Evolutionary conservation across 2,888 invertebrate species (phyloP).

Genomic region (Chrysolina oricalcia): DNA sequence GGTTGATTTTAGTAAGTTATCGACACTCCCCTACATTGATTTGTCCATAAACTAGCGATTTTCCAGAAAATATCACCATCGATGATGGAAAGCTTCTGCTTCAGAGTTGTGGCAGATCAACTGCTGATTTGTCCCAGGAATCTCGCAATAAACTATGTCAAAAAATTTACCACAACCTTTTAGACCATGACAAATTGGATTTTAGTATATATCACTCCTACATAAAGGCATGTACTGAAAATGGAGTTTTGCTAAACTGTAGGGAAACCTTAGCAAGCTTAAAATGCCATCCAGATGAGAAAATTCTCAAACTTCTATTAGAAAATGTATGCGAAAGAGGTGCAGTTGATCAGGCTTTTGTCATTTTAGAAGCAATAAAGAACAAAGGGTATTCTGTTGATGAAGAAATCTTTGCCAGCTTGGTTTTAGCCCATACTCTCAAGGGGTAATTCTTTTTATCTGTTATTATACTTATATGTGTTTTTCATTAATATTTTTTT

Average conservation of each 20-base stretch:
- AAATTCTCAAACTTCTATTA: conserved; percentile 76
- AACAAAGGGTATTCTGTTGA: conserved; percentile 73
- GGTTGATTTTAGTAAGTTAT: conserved; percentile 12
- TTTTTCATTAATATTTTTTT: conserved; percentile 28
- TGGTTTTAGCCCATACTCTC: conserved; percentile 77
- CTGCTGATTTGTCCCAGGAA: conserved; percentile 73
- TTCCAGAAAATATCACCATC: conserved; percentile 65
- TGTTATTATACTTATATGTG: too few species aligned
- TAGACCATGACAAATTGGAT: conserved; percentile 70
- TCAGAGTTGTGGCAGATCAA: conserved; percentile 74
- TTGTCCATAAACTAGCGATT: neutral
- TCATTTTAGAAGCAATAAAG: conserved; percentile 78
- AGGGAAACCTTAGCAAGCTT: conserved; percentile 73
- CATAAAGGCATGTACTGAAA: conserved; percentile 76
- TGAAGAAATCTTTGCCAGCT: conserved; percentile 76
- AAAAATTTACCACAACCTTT: conserved; percentile 74
- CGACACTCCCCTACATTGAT: neutral
- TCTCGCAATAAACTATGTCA: conserved; percentile 73
- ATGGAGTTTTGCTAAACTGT: conserved; percentile 71
- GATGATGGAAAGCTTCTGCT: conserved; percentile 74
- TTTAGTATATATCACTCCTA: conserved; percentile 75
- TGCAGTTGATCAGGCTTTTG: conserved; percentile 75
- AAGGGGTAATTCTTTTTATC: conserved; percentile 69
- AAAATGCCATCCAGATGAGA: conserved; percentile 72
- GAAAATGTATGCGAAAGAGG: conserved; percentile 75